phyloP scores from a whole-genome alignment of 2,888 invertebrate species.

The Lasioglossum zephyrum region DNA sequence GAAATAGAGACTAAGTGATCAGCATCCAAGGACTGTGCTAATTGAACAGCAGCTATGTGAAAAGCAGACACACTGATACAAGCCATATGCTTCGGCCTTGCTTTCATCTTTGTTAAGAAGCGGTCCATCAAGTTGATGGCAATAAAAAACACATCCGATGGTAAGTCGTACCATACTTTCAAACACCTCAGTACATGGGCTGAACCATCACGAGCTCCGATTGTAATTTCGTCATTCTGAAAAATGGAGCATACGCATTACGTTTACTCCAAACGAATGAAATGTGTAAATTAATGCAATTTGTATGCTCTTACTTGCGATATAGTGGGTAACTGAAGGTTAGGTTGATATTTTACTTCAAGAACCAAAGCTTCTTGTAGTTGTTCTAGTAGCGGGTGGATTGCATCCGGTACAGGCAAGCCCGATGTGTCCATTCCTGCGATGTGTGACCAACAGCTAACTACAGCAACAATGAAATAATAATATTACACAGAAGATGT shows the following conservation, averaged over 20 bases:
- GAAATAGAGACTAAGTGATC: conserved; percentile 89
- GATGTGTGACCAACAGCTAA: conserved; percentile 77
- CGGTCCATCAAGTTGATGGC: conserved; percentile 93
- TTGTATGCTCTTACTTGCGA: conserved; percentile 86
- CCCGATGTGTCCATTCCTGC: conserved; percentile 84
- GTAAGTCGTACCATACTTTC: conserved; percentile 94
- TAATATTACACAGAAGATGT: conserved; percentile 64
- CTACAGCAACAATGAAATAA: conserved; percentile 70
- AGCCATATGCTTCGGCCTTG: conserved; percentile 92
- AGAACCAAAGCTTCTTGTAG: conserved; percentile 89
- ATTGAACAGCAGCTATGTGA: conserved; percentile 91
- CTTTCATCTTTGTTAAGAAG: conserved; percentile 93
- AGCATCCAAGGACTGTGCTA: conserved; percentile 87
- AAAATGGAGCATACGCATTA: not conserved
- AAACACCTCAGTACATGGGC: conserved; percentile 92
- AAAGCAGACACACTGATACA: conserved; percentile 95
- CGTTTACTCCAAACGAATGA: not conserved
- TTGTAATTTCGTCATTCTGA: conserved; percentile 90
- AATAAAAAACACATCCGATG: conserved; percentile 91
- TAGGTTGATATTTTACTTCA: conserved; percentile 90
- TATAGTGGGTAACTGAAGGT: conserved; percentile 87
- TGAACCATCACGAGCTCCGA: conserved; percentile 91
- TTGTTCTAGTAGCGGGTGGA: conserved; percentile 81
- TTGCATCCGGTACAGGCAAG: conserved; percentile 84
- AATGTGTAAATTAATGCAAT: not conserved